Evolutionary conservation across 2,888 invertebrate species (phyloP), one percentile per base, ranked within the genome.

Genomic region (Hemithea aestivaria): DNA sequence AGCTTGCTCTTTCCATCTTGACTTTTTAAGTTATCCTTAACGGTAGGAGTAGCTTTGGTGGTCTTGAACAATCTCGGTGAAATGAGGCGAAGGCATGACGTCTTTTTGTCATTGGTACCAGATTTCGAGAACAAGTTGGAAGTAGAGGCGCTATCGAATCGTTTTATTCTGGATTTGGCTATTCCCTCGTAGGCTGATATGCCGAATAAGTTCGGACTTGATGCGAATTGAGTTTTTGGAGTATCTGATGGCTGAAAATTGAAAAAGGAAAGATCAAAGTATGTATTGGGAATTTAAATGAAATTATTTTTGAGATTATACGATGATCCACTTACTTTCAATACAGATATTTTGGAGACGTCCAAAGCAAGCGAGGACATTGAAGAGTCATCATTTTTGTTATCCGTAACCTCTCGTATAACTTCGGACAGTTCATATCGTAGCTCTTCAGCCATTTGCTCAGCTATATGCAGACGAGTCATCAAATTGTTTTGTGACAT

Each of bases 341-440:
- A 37, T 33, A 79, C 40, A 7, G 87, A 81, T 61, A 87, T 87
- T 52, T 83, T 87, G 1, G 87, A 88, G 1, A 88, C 81, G 40
- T 88, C 85, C 46, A 87, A 60, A 1, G 63, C 68, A 3, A 81
- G 53, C 0, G 81, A 85, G 1, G 76, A 73, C 35, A 79, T 66
- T 0, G 82, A 81, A 0, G 77, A 74, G 28, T 82, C 76, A 35
- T 73, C 56, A 32, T 62, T 74, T 1, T 51, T 66, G 0, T 77
- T 76, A 0, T 77, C 78, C 34, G 58, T 40, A 2, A 69, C 62
- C 11, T 79, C 78, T 36, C 56, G 66, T 20, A 84, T 68, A 7
- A 76, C 53, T 2, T 42, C 46, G 0, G 69, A 40, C 4, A 88
- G 51, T 34, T 74, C 66, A n/a, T 52, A 62, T 16, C 58, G 63